Conservation (phyloP, 92 coral and sea anemone species). For the Virgularia gustaviana region DNA sequence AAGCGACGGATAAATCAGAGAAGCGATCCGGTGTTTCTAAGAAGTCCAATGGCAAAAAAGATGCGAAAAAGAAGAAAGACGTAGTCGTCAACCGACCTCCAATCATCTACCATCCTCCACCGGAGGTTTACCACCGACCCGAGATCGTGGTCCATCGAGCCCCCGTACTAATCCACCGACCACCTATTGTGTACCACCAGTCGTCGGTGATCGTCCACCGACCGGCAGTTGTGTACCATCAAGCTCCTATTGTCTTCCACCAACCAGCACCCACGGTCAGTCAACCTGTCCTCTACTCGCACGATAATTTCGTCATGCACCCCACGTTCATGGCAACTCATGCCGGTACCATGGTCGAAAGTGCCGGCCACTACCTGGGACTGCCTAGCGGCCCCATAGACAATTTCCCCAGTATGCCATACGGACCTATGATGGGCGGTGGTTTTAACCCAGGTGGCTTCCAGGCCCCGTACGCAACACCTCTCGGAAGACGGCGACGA, state of each 20-base stretch:
- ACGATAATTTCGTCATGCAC: constrained; percentile 84
- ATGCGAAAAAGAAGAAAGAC: constrained; percentile 83
- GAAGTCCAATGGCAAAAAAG: constrained; percentile 28
- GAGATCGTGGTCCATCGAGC: constrained; percentile 98
- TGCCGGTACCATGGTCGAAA: constrained; percentile 86
- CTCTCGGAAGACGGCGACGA: constrained; percentile 21
- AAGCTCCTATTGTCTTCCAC: constrained; percentile 94
- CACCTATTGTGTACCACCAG: constrained; percentile 96
- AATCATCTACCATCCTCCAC: constrained; percentile 97
- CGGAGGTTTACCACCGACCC: constrained; percentile 97
- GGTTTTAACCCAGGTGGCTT: not conserved
- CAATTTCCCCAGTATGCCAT: constrained; percentile 65
- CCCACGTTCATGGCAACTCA: constrained; percentile 85
- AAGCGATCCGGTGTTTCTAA: constrained; percentile 10
- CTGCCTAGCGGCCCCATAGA: constrained; percentile 79
- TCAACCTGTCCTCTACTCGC: constrained; percentile 91
- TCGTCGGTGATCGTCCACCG: constrained; percentile 96
- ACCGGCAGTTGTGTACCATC: constrained; percentile 98
- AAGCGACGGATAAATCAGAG: constrained; percentile 16
- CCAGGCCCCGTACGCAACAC: constrained; percentile 19
- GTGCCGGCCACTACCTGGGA: constrained; percentile 89
- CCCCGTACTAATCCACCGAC: constrained; percentile 93
- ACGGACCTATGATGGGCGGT: not conserved
- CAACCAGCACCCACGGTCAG: constrained; percentile 97
- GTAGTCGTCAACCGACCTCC: constrained; percentile 99